Base-by-base conservation (phyloP, 2,888 invertebrate genomes). In the Mesorhabditis belari region DNA sequence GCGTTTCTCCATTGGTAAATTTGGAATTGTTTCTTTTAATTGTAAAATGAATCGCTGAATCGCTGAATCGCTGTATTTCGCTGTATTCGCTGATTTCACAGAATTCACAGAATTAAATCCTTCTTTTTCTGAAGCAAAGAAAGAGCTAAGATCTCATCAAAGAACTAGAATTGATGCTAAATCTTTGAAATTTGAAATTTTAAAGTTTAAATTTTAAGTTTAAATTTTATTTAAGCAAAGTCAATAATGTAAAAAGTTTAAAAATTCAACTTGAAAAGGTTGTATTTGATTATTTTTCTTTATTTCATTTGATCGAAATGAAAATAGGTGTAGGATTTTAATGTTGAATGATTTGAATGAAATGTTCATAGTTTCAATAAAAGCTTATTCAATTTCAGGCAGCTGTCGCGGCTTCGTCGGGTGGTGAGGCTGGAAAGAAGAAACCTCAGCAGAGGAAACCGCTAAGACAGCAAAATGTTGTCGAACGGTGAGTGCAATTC, bases 401-500 rank as follows among this genome's bases (percentile, higher is more conserved):
- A 12, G 80, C 80, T 19, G 80, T 80, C 12, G 78, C 80, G 23
- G 80, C 78, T 21, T 74, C 69, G 25, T 63, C 66, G 29, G 70
- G 74, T 49, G 70, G 67, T 35, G 77, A 74, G 61, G 65, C 80
- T 76, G 64, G 80, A 76, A 70, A 83, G 77, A 79, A 79, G 80
- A 72, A 82, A 76, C 70, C 81, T 78, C 76, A 74, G 72, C 71
- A 81, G 79, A 61, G 83, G 78, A 77, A 77, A 63, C 73, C 79
- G 57, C 62, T 74, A 75, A 74, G 81, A 71, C 75, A 68, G 51
- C 64, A 68, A 55, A 72, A 73, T 62, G 71, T 71, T 55, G 66
- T 71, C 61, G 71, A 71, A 60, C 55, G 63, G 65, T 63, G n/a
- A 2, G 60, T 26, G 9, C 12, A 6, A 19, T 9, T 50, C 21